Percentiles rank a stretch among this genome's conserved stretches.
Evolutionary conservation across 2,888 invertebrate genomes (phyloP).

Genomic region (Rhopalosiphum nymphaeae): DNA sequence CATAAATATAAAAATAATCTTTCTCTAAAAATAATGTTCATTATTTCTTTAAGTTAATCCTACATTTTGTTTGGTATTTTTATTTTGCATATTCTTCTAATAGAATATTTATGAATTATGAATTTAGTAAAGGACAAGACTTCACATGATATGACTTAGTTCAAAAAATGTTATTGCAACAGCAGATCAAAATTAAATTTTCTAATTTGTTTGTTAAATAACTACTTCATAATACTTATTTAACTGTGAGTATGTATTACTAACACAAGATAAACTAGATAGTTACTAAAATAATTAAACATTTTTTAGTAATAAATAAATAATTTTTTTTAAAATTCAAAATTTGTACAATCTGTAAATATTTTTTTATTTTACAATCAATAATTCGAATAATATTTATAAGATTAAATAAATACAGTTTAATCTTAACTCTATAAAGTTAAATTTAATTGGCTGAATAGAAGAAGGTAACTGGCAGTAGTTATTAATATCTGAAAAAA

Average conservation of each 20-base stretch:
- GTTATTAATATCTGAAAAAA: constrained; percentile 56
- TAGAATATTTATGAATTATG: background rate
- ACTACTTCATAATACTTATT: background rate
- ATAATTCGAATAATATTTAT: no score
- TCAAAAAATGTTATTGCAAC: background rate
- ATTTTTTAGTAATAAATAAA: background rate
- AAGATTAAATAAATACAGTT: background rate
- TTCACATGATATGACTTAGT: background rate
- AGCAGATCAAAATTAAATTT: background rate
- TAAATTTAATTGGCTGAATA: constrained; percentile 60
- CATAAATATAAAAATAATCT: background rate
- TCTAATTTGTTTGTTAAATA: background rate
- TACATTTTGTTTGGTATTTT: background rate
- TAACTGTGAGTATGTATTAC: background rate
- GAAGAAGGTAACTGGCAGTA: constrained; percentile 60
- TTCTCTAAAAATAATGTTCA: background rate
- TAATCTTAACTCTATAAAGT: constrained; percentile 1
- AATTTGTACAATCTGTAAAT: no score
- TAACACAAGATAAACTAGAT: background rate
- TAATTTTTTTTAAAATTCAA: no score
- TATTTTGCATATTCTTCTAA: background rate
- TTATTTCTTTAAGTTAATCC: background rate
- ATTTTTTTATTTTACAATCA: no score
- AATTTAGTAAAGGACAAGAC: background rate
- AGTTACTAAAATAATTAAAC: background rate